phyloP scores from a whole-genome alignment of 92 coral and sea anemone species.

The Siderastrea siderea region DNA sequence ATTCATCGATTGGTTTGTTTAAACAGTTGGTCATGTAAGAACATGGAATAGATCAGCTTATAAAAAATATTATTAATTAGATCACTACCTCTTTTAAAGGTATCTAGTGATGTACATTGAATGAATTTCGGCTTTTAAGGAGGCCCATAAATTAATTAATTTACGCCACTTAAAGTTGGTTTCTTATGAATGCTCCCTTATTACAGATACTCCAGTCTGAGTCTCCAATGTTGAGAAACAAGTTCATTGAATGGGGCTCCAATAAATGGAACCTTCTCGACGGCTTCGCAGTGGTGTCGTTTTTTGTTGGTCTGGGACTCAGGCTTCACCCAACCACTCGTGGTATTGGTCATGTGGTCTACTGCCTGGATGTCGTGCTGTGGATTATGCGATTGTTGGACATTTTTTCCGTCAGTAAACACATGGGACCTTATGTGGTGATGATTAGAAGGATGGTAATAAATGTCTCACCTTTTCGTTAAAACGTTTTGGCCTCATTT shows the following conservation, averaged over 20 bases:
- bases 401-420: constrained; percentile 83
- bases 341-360: constrained; percentile 76
- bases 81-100: no score
- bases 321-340: constrained; percentile 72
- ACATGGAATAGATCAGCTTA: no score
- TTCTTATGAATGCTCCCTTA: background rate
- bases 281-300: constrained; percentile 39
- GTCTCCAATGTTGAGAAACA: constrained; percentile 44
- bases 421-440: constrained; percentile 88
- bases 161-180: no score
- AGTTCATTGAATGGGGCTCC: constrained; percentile 82
- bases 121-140: no score
- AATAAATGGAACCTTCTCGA: constrained; percentile 77
- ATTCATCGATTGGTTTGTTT: no score
- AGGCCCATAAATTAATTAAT: no score
- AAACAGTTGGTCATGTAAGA: no score
- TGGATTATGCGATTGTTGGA: constrained; percentile 88
- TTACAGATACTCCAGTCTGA: constrained; percentile 79
- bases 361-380: constrained; percentile 49
- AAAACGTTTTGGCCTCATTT: no score
- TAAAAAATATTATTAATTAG: no score
- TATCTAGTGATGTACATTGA: no score
- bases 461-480: no score
- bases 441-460: constrained; percentile 85
- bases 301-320: constrained; percentile 83